Evolutionary conservation across 2,888 invertebrate species (phyloP).

Genomic region (Drosophila kanekoi): DNA sequence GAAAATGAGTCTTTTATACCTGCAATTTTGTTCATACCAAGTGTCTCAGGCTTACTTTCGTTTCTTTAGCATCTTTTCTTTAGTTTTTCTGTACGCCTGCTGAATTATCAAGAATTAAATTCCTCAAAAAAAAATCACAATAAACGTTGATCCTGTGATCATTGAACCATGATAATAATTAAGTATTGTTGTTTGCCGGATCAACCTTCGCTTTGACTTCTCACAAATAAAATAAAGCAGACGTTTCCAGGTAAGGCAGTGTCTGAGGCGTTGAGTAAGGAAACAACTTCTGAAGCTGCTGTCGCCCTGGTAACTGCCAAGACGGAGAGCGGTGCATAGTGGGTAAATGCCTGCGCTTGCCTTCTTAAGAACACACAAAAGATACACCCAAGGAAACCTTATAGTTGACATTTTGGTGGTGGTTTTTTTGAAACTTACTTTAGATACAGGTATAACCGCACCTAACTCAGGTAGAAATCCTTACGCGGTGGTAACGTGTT

Average conservation of each 20-base stretch:
- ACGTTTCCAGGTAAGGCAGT: neutral
- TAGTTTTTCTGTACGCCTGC: conserved; percentile 49
- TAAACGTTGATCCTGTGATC: neutral
- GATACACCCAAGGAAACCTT: neutral
- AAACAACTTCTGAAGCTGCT: conserved; percentile 22
- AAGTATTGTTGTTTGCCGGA: conserved; percentile 16
- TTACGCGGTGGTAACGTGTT: conserved; percentile 11
- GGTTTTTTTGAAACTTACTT: conserved; percentile 4
- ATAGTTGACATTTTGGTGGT: conserved; percentile 10
- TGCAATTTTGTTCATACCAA: conserved; percentile 32
- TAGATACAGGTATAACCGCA: conserved; percentile 5
- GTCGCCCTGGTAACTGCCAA: conserved; percentile 53
- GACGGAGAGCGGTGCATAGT: conserved; percentile 32
- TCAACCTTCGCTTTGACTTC: neutral
- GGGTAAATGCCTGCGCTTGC: no score
- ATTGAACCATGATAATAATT: neutral
- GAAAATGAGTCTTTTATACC: conserved; percentile 43
- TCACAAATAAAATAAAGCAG: neutral
- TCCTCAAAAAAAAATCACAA: neutral
- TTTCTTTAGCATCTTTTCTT: conserved; percentile 30
- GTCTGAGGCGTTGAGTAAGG: neutral
- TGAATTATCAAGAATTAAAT: conserved; percentile 41
- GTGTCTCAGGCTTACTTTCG: conserved; percentile 28
- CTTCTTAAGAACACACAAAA: conserved; percentile 3
- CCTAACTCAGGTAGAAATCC: neutral